These are phyloP conservation scores for Lochmaea crataegi DNA, from an alignment of 2,888 invertebrate genomes.

Conservation along the genomic window DNA sequence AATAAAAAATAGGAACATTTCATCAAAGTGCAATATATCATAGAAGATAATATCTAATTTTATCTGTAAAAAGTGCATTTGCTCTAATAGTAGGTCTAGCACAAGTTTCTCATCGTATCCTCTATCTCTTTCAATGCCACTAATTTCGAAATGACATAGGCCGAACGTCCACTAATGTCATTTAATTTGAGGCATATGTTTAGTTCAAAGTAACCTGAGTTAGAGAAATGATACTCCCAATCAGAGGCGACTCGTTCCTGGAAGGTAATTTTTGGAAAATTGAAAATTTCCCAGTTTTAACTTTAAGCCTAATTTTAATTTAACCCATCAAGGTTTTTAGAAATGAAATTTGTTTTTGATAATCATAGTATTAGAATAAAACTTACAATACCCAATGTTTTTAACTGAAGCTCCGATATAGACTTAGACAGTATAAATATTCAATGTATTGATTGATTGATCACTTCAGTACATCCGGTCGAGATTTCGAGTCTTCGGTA, in stretches of 20 bases:
- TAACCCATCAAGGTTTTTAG: no score
- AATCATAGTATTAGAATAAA: no score
- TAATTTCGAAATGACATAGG: constrained; percentile 58
- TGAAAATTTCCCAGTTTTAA: not conserved
- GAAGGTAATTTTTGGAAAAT: not conserved
- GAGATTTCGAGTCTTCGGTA: no score
- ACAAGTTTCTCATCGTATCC: constrained; percentile 47
- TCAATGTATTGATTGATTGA: no score
- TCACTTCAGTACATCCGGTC: no score
- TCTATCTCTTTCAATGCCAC: constrained; percentile 32
- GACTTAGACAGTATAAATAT: no score
- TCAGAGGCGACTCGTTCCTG: constrained; percentile 18
- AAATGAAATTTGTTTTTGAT: no score
- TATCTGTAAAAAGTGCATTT: constrained; percentile 46
- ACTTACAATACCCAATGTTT: no score
- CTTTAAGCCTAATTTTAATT: not conserved
- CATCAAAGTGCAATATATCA: constrained; percentile 34
- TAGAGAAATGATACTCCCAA: constrained; percentile 26
- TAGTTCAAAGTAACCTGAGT: constrained; percentile 47
- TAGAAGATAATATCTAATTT: constrained; percentile 25
- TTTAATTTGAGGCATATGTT: constrained; percentile 62
- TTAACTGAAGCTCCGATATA: no score
- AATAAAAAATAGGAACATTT: constrained; percentile 22
- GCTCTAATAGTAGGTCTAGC: constrained; percentile 45
- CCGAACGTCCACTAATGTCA: constrained; percentile 57